A percentile compares a stretch with the other conserved stretches of the same genome.
Evolutionary conservation across 2,797 vertebrate species (phyloP).

Genomic region (Ctenopoma multispine): DNA sequence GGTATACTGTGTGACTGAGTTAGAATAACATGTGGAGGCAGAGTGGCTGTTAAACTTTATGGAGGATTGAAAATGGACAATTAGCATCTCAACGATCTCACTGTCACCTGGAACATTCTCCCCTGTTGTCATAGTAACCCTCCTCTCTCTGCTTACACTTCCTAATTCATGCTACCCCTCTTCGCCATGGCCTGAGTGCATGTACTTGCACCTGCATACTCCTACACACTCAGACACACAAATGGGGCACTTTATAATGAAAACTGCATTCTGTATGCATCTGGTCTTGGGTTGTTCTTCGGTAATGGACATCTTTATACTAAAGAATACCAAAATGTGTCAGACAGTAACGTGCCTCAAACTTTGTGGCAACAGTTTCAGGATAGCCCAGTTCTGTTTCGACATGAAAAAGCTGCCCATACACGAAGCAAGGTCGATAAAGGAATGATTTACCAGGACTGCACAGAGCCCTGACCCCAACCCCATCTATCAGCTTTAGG

Average conservation of each 20-base stretch:
- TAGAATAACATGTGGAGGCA: conserved; percentile 81
- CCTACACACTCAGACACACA: conserved; percentile 13
- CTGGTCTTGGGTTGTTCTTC: conserved; percentile 38
- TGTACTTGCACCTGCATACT: conserved; percentile 31
- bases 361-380: conserved; percentile 7
- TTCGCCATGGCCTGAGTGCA: conserved; percentile 38
- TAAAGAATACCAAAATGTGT: conserved; percentile 1
- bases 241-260: conserved; percentile 43
- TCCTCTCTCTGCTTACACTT: conserved; percentile 60
- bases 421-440: background rate
- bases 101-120: conserved; percentile 77
- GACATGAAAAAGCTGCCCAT: background rate
- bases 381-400: conserved; percentile 1
- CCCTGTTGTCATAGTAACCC: conserved; percentile 76
- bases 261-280: conserved; percentile 47
- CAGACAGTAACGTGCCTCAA: conserved; percentile 4
- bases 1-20: conserved; percentile 79
- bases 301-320: conserved; percentile 34
- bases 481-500: conserved; percentile 3
- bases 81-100: conserved; percentile 86
- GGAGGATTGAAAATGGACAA: conserved; percentile 88
- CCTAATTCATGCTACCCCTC: conserved; percentile 63
- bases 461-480: conserved; percentile 5
- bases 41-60: conserved; percentile 87
- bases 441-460: background rate